These are phyloP conservation scores for Diachasmimorpha longicaudata DNA, from an alignment of 1,140 invertebrate genomes.

Conservation along the genomic window DNA sequence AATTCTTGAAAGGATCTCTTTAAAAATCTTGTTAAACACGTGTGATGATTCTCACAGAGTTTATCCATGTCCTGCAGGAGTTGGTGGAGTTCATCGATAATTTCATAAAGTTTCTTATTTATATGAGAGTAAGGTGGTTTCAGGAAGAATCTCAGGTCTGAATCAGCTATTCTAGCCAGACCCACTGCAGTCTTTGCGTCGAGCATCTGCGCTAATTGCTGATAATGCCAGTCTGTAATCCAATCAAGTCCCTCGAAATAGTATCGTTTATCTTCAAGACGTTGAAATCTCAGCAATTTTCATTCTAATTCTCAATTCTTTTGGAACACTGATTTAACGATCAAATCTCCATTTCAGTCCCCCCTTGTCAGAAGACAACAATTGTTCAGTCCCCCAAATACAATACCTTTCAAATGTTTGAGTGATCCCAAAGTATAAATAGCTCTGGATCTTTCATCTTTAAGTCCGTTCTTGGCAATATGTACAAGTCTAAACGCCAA, in stretches of 20 bases:
- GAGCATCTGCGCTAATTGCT: slow-evolving; percentile 70
- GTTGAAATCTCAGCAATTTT: background rate
- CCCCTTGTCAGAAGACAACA: too few relatives aligned
- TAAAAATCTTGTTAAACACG: slow-evolving; percentile 71
- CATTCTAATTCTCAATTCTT: background rate
- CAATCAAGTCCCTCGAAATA: too few relatives aligned
- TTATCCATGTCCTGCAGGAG: slow-evolving; percentile 64
- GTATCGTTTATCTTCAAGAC: too few relatives aligned
- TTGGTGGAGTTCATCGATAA: slow-evolving; percentile 64
- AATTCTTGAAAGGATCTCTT: slow-evolving; percentile 69
- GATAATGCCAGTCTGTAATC: slow-evolving; percentile 67
- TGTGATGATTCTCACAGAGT: slow-evolving; percentile 63
- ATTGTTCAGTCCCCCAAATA: too few relatives aligned
- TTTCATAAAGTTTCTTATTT: slow-evolving; percentile 57
- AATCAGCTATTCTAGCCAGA: slow-evolving; percentile 66
- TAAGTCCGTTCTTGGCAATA: slow-evolving; percentile 47
- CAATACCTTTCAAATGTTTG: slow-evolving; percentile 54
- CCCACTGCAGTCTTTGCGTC: slow-evolving; percentile 70
- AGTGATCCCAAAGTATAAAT: slow-evolving; percentile 44
- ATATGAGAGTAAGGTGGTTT: slow-evolving; percentile 67
- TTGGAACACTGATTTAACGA: too few relatives aligned
- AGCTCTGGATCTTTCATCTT: slow-evolving; percentile 45
- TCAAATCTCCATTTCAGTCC: too few relatives aligned
- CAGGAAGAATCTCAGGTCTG: slow-evolving; percentile 69
- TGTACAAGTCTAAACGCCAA: slow-evolving; percentile 45